phyloP scores from a whole-genome alignment of 2,113 vertebrate species.

The Cynopterus brachyotis region DNA sequence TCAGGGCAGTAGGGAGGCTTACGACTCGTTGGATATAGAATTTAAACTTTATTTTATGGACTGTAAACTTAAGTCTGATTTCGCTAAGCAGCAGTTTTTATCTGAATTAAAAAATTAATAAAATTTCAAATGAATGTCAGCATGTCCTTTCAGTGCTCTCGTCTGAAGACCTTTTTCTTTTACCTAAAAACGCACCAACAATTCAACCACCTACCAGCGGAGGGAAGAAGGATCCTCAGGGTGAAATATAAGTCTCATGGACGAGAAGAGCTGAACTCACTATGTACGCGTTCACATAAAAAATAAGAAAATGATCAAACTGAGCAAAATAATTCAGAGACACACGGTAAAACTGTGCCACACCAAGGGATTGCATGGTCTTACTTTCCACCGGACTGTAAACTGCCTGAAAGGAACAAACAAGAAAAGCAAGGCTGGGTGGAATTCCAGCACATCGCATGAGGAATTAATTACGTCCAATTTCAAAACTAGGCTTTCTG shows the following conservation, averaged over 20 bases:
- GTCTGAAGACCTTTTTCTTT: background rate
- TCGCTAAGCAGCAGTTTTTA: background rate
- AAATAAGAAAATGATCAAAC: conserved; percentile 57
- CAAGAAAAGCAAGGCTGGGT: conserved; percentile 30
- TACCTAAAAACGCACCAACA: background rate
- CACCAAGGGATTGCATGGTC: conserved; percentile 41
- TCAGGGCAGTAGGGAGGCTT: background rate
- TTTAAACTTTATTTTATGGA: background rate
- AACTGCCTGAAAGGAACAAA: conserved; percentile 54
- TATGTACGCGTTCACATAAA: conserved; percentile 38
- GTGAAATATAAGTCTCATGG: conserved; percentile 31
- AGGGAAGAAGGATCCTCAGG: background rate
- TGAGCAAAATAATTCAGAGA: conserved; percentile 63
- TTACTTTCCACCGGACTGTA: conserved; percentile 58
- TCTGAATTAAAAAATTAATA: background rate
- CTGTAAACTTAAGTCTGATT: background rate
- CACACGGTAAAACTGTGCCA: conserved; percentile 22
- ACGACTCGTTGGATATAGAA: background rate
- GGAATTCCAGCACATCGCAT: conserved; percentile 62
- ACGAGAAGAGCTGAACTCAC: conserved; percentile 43
- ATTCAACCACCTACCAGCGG: background rate
- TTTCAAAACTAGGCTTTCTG: conserved; percentile 61
- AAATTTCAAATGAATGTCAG: conserved; percentile 16
- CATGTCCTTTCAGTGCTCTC: background rate
- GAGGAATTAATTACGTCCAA: conserved; percentile 72